Base-by-base conservation (phyloP, 2,888 invertebrate genomes). In the Halocaridina rubra region DNA sequence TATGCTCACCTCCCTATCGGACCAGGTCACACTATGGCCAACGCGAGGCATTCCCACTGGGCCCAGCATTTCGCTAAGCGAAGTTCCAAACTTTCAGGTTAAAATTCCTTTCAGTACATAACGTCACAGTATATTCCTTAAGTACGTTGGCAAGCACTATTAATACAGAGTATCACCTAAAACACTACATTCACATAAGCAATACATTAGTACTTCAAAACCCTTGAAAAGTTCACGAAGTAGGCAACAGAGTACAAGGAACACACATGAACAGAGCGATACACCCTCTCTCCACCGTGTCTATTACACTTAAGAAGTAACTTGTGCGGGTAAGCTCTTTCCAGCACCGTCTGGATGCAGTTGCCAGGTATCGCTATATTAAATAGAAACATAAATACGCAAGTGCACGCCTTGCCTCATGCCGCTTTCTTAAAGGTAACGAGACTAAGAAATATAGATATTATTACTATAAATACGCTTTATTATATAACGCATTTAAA, bases 1-100 rank as follows among this genome's bases (percentile, higher is more conserved):
- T 16, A 86, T 59, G 69, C 81, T 81, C 69, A 86, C 86, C 71
- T 86, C 86, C 46, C 81, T 81, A 74, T 86, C 86, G 33, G 86
- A 86, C 86, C 86, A 86, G 81, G 86, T 86, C 86, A 86, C 86
- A 2, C 81, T 78, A 72, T 86, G 86, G 77, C 74, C 76, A 39
- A 71, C 82, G 61, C 82, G 82, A 46, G 82, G 82, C 78, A 82
- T 82, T 39, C 81, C 81, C 57, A 71, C 39, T n/a, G 71, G 71
- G 27, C 82, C 82, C 72, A 82, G 77, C 82, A 82, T 82, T 71
- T 57, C 72, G 77, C 72, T 33, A 59, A n/a, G 27, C 19, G 13
- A 67, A 24, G 22, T n/a, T 29, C 27, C n/a, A 19, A n/a, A 67
- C 67, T 13, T 32, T 0, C 30, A 71, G 57, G 27, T 13, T 27